Percentiles rank a stretch among this genome's conserved stretches.
phyloP scores from a whole-genome alignment of 2,888 invertebrate species.

The Folsomia candida region DNA sequence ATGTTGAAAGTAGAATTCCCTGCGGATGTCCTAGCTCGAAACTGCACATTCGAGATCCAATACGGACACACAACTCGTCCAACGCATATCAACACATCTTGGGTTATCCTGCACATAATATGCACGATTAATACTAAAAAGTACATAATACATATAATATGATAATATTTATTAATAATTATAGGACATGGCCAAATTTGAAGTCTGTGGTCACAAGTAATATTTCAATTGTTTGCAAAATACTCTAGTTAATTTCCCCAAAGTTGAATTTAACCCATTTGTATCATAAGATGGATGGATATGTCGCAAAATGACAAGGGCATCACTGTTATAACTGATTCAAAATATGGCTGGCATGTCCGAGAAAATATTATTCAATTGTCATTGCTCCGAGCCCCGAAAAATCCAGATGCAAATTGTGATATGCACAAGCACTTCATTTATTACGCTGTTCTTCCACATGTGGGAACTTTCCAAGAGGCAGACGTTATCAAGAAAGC shows the following conservation, averaged over 20 bases:
- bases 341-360: too few relatives aligned
- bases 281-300: constrained; percentile 55
- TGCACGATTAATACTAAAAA: too few relatives aligned
- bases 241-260: neutral
- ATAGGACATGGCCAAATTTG: constrained; percentile 58
- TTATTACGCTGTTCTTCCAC: constrained; percentile 57
- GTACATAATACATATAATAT: too few relatives aligned
- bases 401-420: constrained; percentile 56
- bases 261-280: neutral
- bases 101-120: too few relatives aligned
- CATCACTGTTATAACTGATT: constrained; percentile 57
- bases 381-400: constrained; percentile 57
- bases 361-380: constrained; percentile 55
- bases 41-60: constrained; percentile 58
- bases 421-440: constrained; percentile 57
- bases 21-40: constrained; percentile 52
- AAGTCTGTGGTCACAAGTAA: constrained; percentile 59
- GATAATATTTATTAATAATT: too few relatives aligned
- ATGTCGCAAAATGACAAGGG: constrained; percentile 56
- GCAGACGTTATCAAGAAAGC: constrained; percentile 55
- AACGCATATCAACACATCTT: constrained; percentile 58
- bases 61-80: constrained; percentile 56
- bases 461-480: constrained; percentile 52
- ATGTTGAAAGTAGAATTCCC: constrained; percentile 58
- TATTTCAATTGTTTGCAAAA: constrained; percentile 38